Evolutionary conservation across 2,888 invertebrate species (phyloP), one percentile per base, ranked within the genome.

Genomic region (Volucella inflata): DNA sequence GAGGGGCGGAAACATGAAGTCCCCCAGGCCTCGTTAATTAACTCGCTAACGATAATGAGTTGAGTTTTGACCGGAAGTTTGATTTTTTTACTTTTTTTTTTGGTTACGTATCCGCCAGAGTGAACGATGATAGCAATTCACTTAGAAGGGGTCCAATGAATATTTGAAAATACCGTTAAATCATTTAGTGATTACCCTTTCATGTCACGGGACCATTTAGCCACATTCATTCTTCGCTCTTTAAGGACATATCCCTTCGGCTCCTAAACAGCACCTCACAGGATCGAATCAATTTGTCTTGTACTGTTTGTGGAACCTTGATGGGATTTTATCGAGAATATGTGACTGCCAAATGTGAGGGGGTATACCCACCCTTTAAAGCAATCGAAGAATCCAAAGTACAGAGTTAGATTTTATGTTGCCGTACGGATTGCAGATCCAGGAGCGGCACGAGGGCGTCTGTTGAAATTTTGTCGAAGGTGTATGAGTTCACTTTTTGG

Each of bases 21-120:
- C 2, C 55, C 11, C 70, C 10, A 8, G 14, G 8, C 2, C 21
- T 10, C 51, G 44, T 51, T 76, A 68, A 76, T 76, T 68, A 76
- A 68, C 67, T 76, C 59, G 51, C 67, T 60, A 60, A 68, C 67
- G 60, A 67, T 68, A 76, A 76, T 76, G 76, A 68, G 38, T 68
- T 68, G 50, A 67, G 17, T 48, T 65, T 65, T 57, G 59, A 44
- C 67, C 67, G 14, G 14, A 44, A 44, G 36, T 50, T 57, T 68
- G 16, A 2, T 30, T 8, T 9, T 16, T 10, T 14, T 8, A 17
- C n/a, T n/a, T 17, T 9, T 51, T 50, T 64, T 40, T 60, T 62
- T 46, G 55, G 62, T 55, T 74, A 74, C 53, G 65, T 65, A 65
- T 60, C 57, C 74, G 46, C 57, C 71, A 16, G 38, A 62, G 68